phyloP scores from a whole-genome alignment of 2,797 vertebrate species.

The Danio tinwini region DNA sequence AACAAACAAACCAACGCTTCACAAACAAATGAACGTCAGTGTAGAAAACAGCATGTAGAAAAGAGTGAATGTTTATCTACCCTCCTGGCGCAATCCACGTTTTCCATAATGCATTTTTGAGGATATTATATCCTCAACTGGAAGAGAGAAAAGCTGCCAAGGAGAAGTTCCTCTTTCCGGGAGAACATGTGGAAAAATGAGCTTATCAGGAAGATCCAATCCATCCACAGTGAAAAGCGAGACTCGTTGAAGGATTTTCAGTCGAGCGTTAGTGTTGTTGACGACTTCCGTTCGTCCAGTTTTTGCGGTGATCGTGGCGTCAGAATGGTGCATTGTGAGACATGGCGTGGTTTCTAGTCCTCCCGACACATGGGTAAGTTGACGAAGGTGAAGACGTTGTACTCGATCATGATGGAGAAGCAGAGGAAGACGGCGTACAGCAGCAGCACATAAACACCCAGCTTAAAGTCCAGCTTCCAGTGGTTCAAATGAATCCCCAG shows the following conservation, averaged over 20 bases:
- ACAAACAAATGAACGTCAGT: not conserved
- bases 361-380: conserved; percentile 88
- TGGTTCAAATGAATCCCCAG: conserved; percentile 85
- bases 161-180: conserved; percentile 68
- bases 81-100: conserved; percentile 4
- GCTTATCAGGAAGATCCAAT: not conserved
- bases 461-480: conserved; percentile 86
- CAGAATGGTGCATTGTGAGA: conserved; percentile 42
- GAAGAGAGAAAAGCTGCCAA: conserved; percentile 71
- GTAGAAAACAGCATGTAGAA: conserved; percentile 66
- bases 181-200: not conserved
- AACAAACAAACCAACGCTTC: not conserved
- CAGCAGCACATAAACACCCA: conserved; percentile 82
- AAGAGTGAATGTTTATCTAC: conserved; percentile 63
- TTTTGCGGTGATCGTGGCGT: conserved; percentile 50
- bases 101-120: not conserved
- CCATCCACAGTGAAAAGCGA: conserved; percentile 15
- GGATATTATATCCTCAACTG: conserved; percentile 53
- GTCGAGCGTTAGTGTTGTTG: not conserved
- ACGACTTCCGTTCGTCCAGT: conserved; percentile 20
- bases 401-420: conserved; percentile 89
- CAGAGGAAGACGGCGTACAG: conserved; percentile 87
- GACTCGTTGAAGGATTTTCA: not conserved
- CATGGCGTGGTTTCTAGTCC: conserved; percentile 70
- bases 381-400: conserved; percentile 90